A percentile compares a stretch with the other conserved stretches of the same genome.
Evolutionary conservation across 1,140 invertebrate genomes (phyloP).

Genomic region (Mactra quadrangularis): DNA sequence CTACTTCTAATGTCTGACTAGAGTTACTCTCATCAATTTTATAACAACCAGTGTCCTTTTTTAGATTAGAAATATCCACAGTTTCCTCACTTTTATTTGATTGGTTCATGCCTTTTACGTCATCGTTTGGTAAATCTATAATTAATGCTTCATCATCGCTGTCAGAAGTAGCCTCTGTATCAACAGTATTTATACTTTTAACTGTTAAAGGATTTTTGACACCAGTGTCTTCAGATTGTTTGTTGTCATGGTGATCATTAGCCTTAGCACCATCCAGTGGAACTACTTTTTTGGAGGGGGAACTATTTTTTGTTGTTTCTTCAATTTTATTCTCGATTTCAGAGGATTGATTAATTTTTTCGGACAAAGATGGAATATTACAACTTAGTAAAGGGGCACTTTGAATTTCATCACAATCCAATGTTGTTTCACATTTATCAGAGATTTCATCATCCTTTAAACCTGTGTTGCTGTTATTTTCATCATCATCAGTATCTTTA

Average conservation of each 20-base stretch:
- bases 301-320: background rate
- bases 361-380: too few species aligned
- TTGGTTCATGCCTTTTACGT: too few species aligned
- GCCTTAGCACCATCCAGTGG: too few species aligned
- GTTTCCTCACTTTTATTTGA: too few species aligned
- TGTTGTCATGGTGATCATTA: too few species aligned
- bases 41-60: background rate
- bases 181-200: background rate
- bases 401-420: too few species aligned
- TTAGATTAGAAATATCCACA: background rate
- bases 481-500: background rate
- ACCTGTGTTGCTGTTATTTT: too few species aligned
- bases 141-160: conserved; percentile 42
- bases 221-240: too few species aligned
- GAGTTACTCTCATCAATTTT: background rate
- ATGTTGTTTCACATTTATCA: background rate
- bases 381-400: too few species aligned
- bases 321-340: conserved; percentile 25
- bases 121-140: conserved; percentile 36
- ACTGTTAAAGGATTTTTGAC: too few species aligned
- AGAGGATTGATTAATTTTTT: conserved; percentile 38
- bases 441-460: background rate
- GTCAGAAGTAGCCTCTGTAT: conserved; percentile 11
- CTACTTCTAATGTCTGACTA: background rate
- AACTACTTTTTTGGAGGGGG: too few species aligned